A percentile compares a stretch with the other conserved stretches of the same genome.
Conservation (phyloP, 2,888 invertebrate species). For the Habroteleia sp. region DNA sequence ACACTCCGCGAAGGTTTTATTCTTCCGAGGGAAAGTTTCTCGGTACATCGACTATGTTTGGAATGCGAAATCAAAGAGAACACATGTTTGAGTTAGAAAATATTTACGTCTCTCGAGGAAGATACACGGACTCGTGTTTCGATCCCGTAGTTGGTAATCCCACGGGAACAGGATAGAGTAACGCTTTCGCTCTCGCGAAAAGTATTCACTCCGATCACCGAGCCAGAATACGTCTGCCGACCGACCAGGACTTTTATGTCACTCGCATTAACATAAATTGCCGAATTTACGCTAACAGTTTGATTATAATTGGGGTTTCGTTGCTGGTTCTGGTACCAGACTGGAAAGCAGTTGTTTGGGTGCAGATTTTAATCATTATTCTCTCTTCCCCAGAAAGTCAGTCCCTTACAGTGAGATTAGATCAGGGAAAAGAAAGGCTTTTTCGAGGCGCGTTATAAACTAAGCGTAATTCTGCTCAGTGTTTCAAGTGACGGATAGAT, state of each 20-base stretch:
- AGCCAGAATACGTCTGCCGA: slow-evolving; percentile 28
- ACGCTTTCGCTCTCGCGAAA: slow-evolving; percentile 67
- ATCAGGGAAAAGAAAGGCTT: slow-evolving; percentile 48
- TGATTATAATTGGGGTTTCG: slow-evolving; percentile 42
- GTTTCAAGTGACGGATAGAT: slow-evolving; percentile 78
- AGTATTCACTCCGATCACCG: slow-evolving; percentile 65
- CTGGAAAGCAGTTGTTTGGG: too few species aligned
- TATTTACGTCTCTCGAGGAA: slow-evolving; percentile 52
- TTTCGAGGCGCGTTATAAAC: too few species aligned
- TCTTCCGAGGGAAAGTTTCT: slow-evolving; percentile 41
- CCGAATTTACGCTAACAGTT: slow-evolving; percentile 23
- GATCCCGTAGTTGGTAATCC: slow-evolving; percentile 46
- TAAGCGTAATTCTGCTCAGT: slow-evolving; percentile 80
- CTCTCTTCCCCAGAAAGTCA: too few species aligned
- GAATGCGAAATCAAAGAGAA: slow-evolving; percentile 61
- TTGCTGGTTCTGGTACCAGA: too few species aligned
- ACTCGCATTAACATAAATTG: slow-evolving; percentile 50
- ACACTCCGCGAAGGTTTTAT: slow-evolving; percentile 37
- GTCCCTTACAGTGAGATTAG: too few species aligned
- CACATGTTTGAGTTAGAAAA: slow-evolving; percentile 59
- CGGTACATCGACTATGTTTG: slow-evolving; percentile 45
- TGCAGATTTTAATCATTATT: too few species aligned
- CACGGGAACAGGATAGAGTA: slow-evolving; percentile 57
- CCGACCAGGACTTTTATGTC: slow-evolving; percentile 32
- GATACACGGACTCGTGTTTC: slow-evolving; percentile 50